Base-by-base conservation (phyloP, 2,888 invertebrate species). In the Synergus umbraculus region DNA sequence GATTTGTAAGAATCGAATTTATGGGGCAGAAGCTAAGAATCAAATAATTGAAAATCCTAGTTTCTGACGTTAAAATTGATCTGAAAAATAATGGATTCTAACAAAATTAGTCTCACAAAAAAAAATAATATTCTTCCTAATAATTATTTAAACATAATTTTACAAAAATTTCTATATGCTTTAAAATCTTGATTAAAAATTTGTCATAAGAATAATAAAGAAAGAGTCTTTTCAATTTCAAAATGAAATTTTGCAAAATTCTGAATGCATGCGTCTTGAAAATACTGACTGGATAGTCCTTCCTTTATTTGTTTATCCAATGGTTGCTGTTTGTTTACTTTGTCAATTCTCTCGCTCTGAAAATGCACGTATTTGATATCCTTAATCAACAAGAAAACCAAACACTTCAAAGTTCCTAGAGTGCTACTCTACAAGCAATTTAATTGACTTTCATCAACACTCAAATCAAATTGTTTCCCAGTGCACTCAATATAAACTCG, bases 331-430 rank as follows among this genome's bases (percentile, higher is more conserved):
- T 67, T 46, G 12, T 67, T 22, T 67, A 4, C 22, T 0, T 22
- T 18, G 10, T 22, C 4, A n/a, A 18, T 43, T 41, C n/a, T 43
- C 41, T 54, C 5, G 5, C 18, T 58, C 3, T 13, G 29, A 64
- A 29, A 64, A 29, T 37, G 13, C 13, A 37, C 13, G 1, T 37
- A 63, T 37, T 64, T 64, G 22, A 64, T 64, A 37, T 13, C 29
- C 63, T 63, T 63, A 13, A 44, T 67, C 12, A 67, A 67, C 22
- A 67, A 67, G 46, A 67, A 29, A 7, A 46, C 22, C 13, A 67
- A 67, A 46, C 13, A 46, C 46, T 67, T 12, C n/a, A 15, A 46
- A 7, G 29, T 69, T 46, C 22, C 46, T 46, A 12, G 13, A 29
- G 29, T 69, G 13, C 67, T 46, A 69, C 29, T 44, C 29, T 15